phyloP scores from a whole-genome alignment of 2,113 vertebrate species.

The Ceyx cyanopectus region DNA sequence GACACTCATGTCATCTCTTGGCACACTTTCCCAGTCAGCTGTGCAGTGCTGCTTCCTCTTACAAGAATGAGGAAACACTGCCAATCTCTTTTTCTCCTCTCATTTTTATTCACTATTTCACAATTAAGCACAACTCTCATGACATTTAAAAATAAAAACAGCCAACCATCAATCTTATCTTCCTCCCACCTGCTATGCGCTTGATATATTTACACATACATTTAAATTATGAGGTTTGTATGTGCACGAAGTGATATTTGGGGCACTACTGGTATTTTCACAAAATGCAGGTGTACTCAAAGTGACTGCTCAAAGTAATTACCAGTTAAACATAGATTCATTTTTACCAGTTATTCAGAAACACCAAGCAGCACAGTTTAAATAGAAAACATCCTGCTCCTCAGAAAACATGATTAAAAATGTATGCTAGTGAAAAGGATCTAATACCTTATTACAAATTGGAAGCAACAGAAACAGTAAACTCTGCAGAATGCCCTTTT shows the following conservation, averaged over 20 bases:
- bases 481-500: background rate
- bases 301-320: background rate
- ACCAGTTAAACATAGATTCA: background rate
- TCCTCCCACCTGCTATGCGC: background rate
- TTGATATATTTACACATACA: background rate
- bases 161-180: slow-evolving; percentile 33
- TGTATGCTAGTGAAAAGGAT: background rate
- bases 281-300: background rate
- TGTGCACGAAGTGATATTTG: background rate
- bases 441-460: background rate
- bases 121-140: slow-evolving; percentile 21
- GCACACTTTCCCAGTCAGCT: background rate
- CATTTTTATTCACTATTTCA: slow-evolving; percentile 52
- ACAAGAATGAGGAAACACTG: background rate
- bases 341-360: slow-evolving; percentile 4
- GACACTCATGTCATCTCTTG: background rate
- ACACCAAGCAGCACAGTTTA: background rate
- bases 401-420: slow-evolving; percentile 4
- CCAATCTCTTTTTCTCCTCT: slow-evolving; percentile 15
- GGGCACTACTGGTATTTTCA: background rate
- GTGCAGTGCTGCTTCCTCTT: background rate
- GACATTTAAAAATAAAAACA: slow-evolving; percentile 46
- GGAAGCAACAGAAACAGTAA: background rate
- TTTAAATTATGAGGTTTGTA: background rate
- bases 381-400: slow-evolving; percentile 5